A percentile compares a stretch with the other conserved stretches of the same genome.
Conservation (phyloP, 2,797 vertebrate species). For the Poeciliopsis infans region DNA sequence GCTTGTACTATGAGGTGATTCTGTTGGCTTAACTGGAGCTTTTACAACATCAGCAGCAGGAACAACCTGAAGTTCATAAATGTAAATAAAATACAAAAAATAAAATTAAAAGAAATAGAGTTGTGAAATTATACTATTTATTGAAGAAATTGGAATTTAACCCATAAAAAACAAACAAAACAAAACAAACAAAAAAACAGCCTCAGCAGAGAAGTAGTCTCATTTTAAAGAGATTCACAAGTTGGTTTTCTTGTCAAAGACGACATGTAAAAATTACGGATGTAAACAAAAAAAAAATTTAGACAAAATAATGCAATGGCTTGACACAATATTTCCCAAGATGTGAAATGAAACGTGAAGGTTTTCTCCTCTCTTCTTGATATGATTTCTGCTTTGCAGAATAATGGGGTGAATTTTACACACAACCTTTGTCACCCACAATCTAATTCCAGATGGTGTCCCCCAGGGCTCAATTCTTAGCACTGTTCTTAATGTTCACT, state of each 20-base stretch:
- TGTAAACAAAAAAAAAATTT: not conserved
- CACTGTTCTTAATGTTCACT: not conserved
- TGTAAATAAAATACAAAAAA: not conserved
- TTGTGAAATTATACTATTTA: not conserved
- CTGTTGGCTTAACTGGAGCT: not conserved
- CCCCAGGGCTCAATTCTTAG: not conserved
- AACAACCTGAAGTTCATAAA: not conserved
- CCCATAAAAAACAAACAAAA: not conserved
- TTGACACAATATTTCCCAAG: not conserved
- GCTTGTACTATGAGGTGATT: not conserved
- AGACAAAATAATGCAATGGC: not conserved
- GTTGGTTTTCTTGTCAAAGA: conserved; percentile 5
- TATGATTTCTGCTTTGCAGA: not conserved
- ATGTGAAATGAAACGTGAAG: not conserved
- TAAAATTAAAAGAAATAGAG: not conserved
- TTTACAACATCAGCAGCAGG: conserved; percentile 2
- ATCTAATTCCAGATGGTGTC: not conserved
- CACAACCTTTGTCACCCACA: not conserved
- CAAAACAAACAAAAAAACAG: not conserved
- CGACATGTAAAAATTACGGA: conserved; percentile 21
- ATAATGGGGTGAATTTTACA: not conserved
- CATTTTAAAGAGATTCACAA: conserved; percentile 13
- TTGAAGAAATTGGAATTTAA: not conserved
- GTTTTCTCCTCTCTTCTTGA: not conserved
- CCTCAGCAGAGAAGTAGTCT: not conserved